Evolutionary conservation across 2,797 vertebrate genomes (phyloP), one percentile per base, ranked within the genome.

Genomic region (Bradypodion ventrale): DNA sequence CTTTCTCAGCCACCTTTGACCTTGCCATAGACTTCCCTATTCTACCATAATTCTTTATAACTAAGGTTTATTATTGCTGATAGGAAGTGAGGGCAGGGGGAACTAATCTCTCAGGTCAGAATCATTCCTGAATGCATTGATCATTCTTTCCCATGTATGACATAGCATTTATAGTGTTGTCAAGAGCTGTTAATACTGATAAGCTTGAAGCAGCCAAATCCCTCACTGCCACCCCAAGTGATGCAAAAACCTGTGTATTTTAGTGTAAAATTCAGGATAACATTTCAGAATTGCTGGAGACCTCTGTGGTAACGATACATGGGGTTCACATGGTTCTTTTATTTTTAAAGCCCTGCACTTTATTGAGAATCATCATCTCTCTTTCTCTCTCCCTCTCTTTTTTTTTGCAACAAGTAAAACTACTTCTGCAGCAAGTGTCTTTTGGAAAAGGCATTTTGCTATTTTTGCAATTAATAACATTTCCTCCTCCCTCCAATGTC

Each of bases 391-490:
- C 37, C 87, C 56, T 42, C 59, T 49, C 16, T n/a, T n/a, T n/a
- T n/a, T n/a, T 2, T 7, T 56, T 21, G 15, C 4, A 42, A 73
- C 62, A 65, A 7, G 23, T 77, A 62, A 84, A 40, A 16, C 52
- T 1, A 27, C 46, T 85, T 65, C 60, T 52, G 35, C 63, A 66
- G 46, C 37, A 56, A 60, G 85, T 29, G 27, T 10, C 69, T 32
- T 90, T 59, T 0, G 82, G 78, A 87, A 84, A 87, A 86, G 74
- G 16, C 72, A 42, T 83, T 90, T 52, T 83, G 73, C 86, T 27
- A 78, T 42, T 66, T 76, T 15, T 79, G 77, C 78, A 59, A 65
- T 75, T 60, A 73, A 81, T 35, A 59, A 80, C n/a, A 49, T 75
- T 62, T 1, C 29, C 72, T 42, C 15, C 9, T 49, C 32, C 16